phyloP scores from a whole-genome alignment of 2,888 invertebrate genomes.

The Drosophila melanosoma region DNA sequence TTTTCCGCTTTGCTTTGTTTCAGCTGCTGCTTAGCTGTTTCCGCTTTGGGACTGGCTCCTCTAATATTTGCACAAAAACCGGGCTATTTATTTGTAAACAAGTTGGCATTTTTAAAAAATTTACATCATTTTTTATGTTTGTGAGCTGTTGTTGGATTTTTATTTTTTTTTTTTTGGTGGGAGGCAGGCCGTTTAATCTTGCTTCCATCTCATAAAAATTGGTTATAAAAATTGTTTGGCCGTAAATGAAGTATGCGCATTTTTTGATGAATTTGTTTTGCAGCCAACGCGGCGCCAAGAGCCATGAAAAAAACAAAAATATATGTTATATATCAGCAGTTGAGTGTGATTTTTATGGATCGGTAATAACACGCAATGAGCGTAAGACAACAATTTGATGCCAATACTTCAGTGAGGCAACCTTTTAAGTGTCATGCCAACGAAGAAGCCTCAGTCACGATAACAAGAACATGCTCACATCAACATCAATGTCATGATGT shows the following conservation, averaged over 20 bases:
- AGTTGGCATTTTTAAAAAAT: slow-evolving; percentile 72
- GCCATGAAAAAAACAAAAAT: slow-evolving; percentile 15
- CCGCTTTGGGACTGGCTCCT: slow-evolving; percentile 30
- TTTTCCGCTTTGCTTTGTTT: slow-evolving; percentile 10
- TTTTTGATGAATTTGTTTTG: slow-evolving; percentile 75
- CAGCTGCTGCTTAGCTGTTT: slow-evolving; percentile 20
- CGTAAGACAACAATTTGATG: slow-evolving; percentile 29
- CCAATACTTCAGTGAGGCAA: background rate
- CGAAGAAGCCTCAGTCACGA: slow-evolving; percentile 37
- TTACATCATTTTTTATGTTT: slow-evolving; percentile 70
- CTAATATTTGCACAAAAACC: slow-evolving; percentile 58
- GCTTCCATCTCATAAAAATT: slow-evolving; percentile 64
- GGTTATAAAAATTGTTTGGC: slow-evolving; percentile 77
- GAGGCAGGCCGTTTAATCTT: slow-evolving; percentile 6
- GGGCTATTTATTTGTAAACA: slow-evolving; percentile 77
- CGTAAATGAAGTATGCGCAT: slow-evolving; percentile 71
- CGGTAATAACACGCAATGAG: slow-evolving; percentile 42
- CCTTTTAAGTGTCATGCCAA: slow-evolving; percentile 23
- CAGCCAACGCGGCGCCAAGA: slow-evolving; percentile 48
- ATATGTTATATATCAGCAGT: slow-evolving; percentile 39
- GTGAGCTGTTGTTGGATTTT: slow-evolving; percentile 27
- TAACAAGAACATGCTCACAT: slow-evolving; percentile 20
- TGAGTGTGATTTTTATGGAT: slow-evolving; percentile 63
- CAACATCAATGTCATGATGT: slow-evolving; percentile 14
- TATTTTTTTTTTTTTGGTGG: slow-evolving; percentile 12